Evolutionary conservation across 2,888 invertebrate species (phyloP).

Genomic region (Cyclophora punctaria): DNA sequence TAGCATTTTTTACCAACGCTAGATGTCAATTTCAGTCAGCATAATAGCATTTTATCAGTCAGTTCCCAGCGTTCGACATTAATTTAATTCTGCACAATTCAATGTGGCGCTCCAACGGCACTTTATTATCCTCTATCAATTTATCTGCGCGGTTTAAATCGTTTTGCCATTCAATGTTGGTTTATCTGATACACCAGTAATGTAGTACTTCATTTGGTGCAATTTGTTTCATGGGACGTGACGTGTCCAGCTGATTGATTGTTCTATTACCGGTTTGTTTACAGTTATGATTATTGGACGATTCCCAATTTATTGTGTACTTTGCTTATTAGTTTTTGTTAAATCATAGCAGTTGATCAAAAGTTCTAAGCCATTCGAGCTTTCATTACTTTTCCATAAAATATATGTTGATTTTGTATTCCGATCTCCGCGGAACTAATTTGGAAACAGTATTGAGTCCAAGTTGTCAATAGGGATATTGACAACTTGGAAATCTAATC

Average conservation of each 20-base stretch:
- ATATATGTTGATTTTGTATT: not conserved
- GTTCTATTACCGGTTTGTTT: no score
- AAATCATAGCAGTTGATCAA: no score
- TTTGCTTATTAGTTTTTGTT: no score
- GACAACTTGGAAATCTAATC: constrained; percentile 6
- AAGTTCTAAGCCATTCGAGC: no score
- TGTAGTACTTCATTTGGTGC: constrained; percentile 6
- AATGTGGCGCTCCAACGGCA: constrained; percentile 13
- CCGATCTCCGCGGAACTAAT: not conserved
- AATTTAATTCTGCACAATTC: constrained; percentile 19
- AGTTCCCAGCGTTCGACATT: constrained; percentile 14
- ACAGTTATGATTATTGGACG: no score
- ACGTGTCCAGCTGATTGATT: no score
- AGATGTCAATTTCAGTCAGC: no score
- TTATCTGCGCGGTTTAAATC: constrained; percentile 16
- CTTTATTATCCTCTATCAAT: constrained; percentile 23
- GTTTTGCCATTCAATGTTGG: constrained; percentile 9
- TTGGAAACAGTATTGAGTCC: not conserved
- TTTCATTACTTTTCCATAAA: no score
- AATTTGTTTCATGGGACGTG: constrained; percentile 3
- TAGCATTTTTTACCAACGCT: no score
- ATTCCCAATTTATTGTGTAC: no score
- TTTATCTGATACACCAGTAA: constrained; percentile 12
- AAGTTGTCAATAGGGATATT: not conserved
- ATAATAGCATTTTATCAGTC: constrained; percentile 7